phyloP scores from a whole-genome alignment of 2,113 vertebrate species.

The Apodemus speciosus region DNA sequence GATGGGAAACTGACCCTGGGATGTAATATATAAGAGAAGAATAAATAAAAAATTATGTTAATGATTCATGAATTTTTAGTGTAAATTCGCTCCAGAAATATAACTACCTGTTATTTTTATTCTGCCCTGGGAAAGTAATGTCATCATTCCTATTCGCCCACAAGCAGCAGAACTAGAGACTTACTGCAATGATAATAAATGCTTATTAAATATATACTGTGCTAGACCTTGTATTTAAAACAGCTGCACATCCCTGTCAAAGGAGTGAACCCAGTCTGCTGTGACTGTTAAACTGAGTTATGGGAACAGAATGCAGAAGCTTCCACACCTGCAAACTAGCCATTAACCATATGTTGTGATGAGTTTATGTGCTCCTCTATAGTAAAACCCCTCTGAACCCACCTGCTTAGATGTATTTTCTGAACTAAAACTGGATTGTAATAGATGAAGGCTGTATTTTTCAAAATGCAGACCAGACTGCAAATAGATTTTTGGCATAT shows the following conservation, averaged over 20 bases:
- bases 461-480: constrained; percentile 48
- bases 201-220: background rate
- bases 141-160: background rate
- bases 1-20: background rate
- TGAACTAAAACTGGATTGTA: constrained; percentile 53
- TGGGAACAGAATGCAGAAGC: background rate
- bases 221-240: background rate
- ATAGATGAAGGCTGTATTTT: background rate
- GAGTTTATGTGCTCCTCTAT: constrained; percentile 70
- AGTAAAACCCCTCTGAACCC: constrained; percentile 33
- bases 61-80: background rate
- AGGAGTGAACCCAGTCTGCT: background rate
- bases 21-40: background rate
- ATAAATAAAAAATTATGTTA: background rate
- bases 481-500: background rate
- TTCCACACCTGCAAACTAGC: constrained; percentile 68
- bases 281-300: constrained; percentile 52
- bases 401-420: constrained; percentile 48
- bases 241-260: background rate
- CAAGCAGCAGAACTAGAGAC: background rate
- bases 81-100: background rate
- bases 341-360: constrained; percentile 55
- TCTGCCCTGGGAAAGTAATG: background rate
- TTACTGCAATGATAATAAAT: constrained; percentile 38
- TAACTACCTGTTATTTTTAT: background rate